Evolutionary conservation across 2,888 invertebrate species (phyloP), one percentile per base, ranked within the genome.

Genomic region (Morinoia aosen): DNA sequence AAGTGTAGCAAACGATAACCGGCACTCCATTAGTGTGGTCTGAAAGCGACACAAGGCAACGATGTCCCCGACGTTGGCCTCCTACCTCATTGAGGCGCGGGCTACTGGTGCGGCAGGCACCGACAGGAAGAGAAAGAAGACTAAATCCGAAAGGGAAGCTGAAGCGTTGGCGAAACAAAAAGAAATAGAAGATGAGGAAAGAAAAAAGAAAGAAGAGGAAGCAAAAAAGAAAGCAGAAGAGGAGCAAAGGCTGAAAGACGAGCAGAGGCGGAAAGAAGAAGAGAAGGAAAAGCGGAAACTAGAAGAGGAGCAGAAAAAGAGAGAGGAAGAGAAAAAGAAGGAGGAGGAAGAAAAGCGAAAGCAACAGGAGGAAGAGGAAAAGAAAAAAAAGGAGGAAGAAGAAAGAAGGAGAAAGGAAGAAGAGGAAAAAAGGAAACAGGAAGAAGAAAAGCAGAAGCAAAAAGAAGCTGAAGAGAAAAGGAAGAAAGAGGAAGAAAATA

Each of bases 151-250:
- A 48, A 2, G 48, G 48, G 48, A 48, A 48, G 48, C 48, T 48
- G 48, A 48, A 48, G 48, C 48, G 48, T 48, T 48, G 48, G 48
- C 48, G 48, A 48, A 48, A 48, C 48, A 48, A 48, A 48, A 48
- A 48, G 48, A 48, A 48, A 48, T 48, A 48, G 48, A 48, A 48
- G 48, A 48, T 48, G 48, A 48, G 48, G 61, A 61, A 19, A 61
- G 61, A 19, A 61, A 48, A 14, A 94, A 76, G 14, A 33, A 94
- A 58, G 94, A 57, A 94, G 94, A 94, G 57, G 94, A 94, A 94
- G 58, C 19, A 16, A 94, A 10, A 39, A 57, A 58, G 57, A 94
- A n/a, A 57, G 16, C 25, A 40, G 57, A 58, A 33, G 39, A 94
- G 91, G 16, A 39, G 39, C 39, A 39, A n/a, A 48, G 91, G 39